Evolutionary conservation across 2,888 invertebrate genomes (phyloP), one percentile per base, ranked within the genome.

Genomic region (Oscheius sp.): DNA sequence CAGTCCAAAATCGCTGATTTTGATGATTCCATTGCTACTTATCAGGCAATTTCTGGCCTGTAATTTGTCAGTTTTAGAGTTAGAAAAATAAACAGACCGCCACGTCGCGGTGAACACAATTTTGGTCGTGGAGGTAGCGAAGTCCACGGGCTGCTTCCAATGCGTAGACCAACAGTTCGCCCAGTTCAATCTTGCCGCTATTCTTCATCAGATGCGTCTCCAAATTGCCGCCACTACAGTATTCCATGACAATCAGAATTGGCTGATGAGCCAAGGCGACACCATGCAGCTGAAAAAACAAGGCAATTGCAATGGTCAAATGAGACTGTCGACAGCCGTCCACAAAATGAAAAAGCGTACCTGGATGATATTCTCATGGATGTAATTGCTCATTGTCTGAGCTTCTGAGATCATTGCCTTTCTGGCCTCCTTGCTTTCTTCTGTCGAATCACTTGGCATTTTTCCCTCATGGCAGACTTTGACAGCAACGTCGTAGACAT

Each of bases 221-320:
- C 12, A 85, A 66, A 5, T 74, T 73, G 7, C 83, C 83, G 0
- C 84, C 84, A 0, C 80, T 78, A 58, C 96, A 96, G 76, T 95
- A 92, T 91, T 98, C 98, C 97, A 98, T 97, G 43, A 98, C 96
- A 87, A 98, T 96, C 96, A 97, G 96, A 74, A 98, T 58, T 9
- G 98, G 98, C 87, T 96, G 96, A 88, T 96, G 95, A 90, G 96
- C 96, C 78, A 96, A 96, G 85, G 96, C 97, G 85, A 98, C 96
- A 35, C 98, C 98, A 84, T 96, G 96, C 52, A 98, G 92, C 88
- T 94, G 74, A 58, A 82, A 76, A n/a, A n/a, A n/a, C n/a, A n/a
- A n/a, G n/a, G n/a, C n/a, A n/a, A n/a, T n/a, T n/a, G n/a, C n/a
- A 35, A 35, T 9, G 9, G 35, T 9, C 9, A 13, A 16, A n/a